Base-by-base conservation (phyloP, 2,888 invertebrate species). In the Drosophila demipolita region DNA sequence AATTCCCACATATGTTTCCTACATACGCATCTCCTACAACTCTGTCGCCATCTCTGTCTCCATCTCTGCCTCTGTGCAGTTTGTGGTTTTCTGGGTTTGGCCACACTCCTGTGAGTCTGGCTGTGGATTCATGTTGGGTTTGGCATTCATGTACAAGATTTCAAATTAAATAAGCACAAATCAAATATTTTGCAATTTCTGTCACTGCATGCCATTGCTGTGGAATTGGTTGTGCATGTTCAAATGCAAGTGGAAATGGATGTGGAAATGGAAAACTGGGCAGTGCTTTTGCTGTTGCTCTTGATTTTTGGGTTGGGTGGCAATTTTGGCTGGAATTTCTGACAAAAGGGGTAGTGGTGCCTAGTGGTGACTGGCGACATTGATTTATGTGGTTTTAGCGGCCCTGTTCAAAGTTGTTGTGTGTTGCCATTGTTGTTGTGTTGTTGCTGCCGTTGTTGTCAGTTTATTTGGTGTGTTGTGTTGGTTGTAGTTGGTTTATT, bases 81-180 rank as follows among this genome's bases (percentile, higher is more conserved):
- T 52, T 78, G 85, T 58, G 82, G 71, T 72, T 71, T 82, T 60
- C 29, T 60, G 35, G 35, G 15, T 7, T 6, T 36, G 36, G 7
- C n/a, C 29, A 29, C 5, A 2, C 23, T 42, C 6, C 54, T 62
- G 40, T 36, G 50, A 45, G 50, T 53, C 53, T 85, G 60, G 54
- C 53, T 58, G 36, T 64, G 66, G 20, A 57, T 61, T 29, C 29
- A 15, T 45, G 15, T 38, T 70, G 64, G 52, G 29, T 20, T 48
- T 61, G 54, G 57, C 63, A 61, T 58, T 67, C 58, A 73, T 70
- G 70, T 71, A 40, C 72, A 72, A 90, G 72, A 83, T 78, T 87
- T 85, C 76, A 87, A 89, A 86, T 89, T 89, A 87, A 89, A 90
- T 86, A 83, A 83, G 89, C 89, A 77, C 87, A 90, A 90, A 90